Percentiles rank a stretch among this genome's conserved stretches.
phyloP scores from a whole-genome alignment of 30 jellyfish, hydroid and myxozoan genomes.

The Chironex yamaguchii region DNA sequence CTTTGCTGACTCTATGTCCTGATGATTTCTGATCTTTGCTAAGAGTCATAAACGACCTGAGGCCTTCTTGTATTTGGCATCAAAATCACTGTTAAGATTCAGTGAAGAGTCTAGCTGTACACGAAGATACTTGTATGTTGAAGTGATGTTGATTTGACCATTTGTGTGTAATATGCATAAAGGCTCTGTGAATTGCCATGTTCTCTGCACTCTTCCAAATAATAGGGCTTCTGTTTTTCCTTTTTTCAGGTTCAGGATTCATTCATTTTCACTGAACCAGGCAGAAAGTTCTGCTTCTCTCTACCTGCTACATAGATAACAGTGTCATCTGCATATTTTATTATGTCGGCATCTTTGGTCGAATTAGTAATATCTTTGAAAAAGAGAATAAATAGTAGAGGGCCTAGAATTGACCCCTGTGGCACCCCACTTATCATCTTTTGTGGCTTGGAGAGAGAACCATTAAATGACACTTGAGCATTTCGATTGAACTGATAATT shows the following conservation, averaged over 20 bases:
- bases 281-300: constrained; percentile 42
- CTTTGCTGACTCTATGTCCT: constrained; percentile 58
- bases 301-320: constrained; percentile 34
- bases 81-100: constrained; percentile 25
- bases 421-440: no score
- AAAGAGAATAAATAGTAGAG: constrained; percentile 7
- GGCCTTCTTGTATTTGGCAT: constrained; percentile 51
- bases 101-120: constrained; percentile 52
- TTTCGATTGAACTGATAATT: constrained; percentile 66
- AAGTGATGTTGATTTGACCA: constrained; percentile 13
- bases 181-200: constrained; percentile 60
- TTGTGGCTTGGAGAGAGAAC: no score
- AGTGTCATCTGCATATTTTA: constrained; percentile 21
- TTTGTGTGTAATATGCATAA: constrained; percentile 50
- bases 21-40: constrained; percentile 45
- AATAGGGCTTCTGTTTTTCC: constrained; percentile 70
- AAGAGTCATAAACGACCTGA: constrained; percentile 71
- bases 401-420: constrained; percentile 20
- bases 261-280: constrained; percentile 53
- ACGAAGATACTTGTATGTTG: constrained; percentile 42
- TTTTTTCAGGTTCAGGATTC: constrained; percentile 50
- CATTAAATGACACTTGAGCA: no score
- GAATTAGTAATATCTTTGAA: no score
- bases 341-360: no score
- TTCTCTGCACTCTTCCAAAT: constrained; percentile 71